A percentile compares a stretch with the other conserved stretches of the same genome.
These are phyloP conservation scores for Acipenser ruthenus DNA, from an alignment of 2,797 vertebrate species.

Conservation along the genomic window DNA sequence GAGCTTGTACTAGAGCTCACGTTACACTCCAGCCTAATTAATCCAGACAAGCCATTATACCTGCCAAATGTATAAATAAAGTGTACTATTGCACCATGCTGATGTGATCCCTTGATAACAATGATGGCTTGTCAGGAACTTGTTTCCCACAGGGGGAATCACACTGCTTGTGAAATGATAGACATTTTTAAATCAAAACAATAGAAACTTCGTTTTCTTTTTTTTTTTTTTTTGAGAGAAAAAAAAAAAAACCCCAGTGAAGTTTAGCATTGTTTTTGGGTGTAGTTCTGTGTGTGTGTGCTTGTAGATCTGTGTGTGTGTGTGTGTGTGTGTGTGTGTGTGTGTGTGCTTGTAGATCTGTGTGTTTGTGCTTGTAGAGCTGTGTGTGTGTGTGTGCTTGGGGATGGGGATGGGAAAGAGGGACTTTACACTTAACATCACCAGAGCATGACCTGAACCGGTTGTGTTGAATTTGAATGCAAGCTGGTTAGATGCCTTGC, in stretches of 20 bases:
- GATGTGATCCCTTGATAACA: constrained; percentile 30
- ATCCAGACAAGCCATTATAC: constrained; percentile 48
- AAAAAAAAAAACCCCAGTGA: constrained; percentile 6
- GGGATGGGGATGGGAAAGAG: too few relatives aligned
- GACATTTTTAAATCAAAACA: constrained; percentile 40
- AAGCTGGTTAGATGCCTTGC: too few relatives aligned
- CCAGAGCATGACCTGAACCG: too few relatives aligned
- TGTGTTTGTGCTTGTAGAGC: too few relatives aligned
- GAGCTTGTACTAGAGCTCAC: constrained; percentile 43
- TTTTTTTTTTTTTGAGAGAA: constrained; percentile 12
- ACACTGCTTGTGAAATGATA: constrained; percentile 37
- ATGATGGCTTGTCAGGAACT: constrained; percentile 44
- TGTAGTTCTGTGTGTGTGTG: too few relatives aligned
- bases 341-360: too few relatives aligned
- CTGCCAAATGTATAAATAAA: constrained; percentile 51
- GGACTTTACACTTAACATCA: too few relatives aligned
- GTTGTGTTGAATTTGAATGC: too few relatives aligned
- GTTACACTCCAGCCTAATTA: constrained; percentile 57
- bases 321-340: too few relatives aligned
- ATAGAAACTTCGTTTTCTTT: constrained; percentile 12
- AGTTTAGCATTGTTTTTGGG: too few relatives aligned
- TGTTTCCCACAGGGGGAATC: constrained; percentile 38
- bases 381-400: too few relatives aligned
- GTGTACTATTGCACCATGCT: constrained; percentile 40
- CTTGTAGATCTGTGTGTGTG: too few relatives aligned